phyloP scores from a whole-genome alignment of 2,888 invertebrate species.

The Diarsia brunnea region DNA sequence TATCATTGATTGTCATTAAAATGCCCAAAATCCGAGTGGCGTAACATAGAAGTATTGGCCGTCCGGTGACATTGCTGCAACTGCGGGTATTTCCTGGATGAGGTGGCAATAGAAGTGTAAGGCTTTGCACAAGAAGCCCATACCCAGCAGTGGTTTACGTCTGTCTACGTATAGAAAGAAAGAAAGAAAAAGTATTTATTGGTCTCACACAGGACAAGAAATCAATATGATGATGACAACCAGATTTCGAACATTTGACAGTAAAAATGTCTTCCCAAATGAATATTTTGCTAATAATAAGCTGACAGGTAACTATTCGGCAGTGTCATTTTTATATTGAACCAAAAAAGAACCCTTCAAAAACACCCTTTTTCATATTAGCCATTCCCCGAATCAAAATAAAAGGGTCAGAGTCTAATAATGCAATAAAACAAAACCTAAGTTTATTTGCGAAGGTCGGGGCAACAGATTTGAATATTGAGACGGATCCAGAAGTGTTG shows the following conservation, averaged over 20 bases:
- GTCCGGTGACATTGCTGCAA: neutral
- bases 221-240: neutral
- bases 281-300: neutral
- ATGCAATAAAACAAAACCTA: slow-evolving; percentile 64
- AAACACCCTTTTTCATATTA: slow-evolving; percentile 43
- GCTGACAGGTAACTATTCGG: neutral
- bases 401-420: slow-evolving; percentile 54
- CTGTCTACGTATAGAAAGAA: no score
- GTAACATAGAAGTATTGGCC: no score
- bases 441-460: slow-evolving; percentile 65
- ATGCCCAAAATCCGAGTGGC: no score
- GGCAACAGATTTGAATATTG: slow-evolving; percentile 67
- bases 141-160: neutral
- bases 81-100: neutral
- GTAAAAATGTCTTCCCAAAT: neutral
- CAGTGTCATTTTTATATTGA: neutral
- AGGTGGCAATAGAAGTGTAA: no score
- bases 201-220: no score
- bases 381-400: slow-evolving; percentile 41
- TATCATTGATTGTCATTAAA: no score
- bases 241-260: neutral
- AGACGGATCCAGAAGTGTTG: slow-evolving; percentile 64
- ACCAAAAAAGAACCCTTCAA: slow-evolving; percentile 1
- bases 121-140: neutral
- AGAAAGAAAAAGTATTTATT: no score